These are phyloP conservation scores for Megalops atlanticus DNA, from an alignment of 2,113 vertebrate genomes.

Conservation along the genomic window DNA sequence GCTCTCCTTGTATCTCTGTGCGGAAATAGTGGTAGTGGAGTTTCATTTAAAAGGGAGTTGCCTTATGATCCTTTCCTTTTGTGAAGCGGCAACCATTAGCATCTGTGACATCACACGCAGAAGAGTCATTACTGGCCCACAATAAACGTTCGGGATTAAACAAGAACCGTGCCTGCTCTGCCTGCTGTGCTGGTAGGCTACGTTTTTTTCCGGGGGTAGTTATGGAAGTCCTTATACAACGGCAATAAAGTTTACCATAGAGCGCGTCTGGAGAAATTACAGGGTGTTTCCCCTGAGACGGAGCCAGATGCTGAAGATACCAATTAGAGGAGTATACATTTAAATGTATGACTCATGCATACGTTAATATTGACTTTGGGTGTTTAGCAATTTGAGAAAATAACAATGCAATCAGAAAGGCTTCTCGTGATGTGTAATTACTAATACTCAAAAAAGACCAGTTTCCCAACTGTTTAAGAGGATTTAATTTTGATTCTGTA, in stretches of 20 bases:
- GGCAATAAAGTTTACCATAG: constrained; percentile 53
- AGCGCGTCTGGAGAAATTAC: constrained; percentile 41
- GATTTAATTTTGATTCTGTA: background rate
- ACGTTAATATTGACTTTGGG: constrained; percentile 51
- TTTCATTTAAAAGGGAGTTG: constrained; percentile 29
- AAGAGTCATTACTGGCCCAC: background rate
- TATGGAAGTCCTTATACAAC: constrained; percentile 42
- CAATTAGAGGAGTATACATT: constrained; percentile 62
- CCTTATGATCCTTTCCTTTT: background rate
- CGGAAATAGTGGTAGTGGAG: background rate
- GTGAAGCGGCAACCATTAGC: background rate
- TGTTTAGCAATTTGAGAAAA: constrained; percentile 56
- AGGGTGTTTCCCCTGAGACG: constrained; percentile 54
- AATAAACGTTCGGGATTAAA: background rate
- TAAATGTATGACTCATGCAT: constrained; percentile 58
- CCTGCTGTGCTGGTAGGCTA: background rate
- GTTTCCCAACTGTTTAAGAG: background rate
- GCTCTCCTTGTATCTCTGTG: background rate
- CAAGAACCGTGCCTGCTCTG: background rate
- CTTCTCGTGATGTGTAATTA: constrained; percentile 14
- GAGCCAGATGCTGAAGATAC: constrained; percentile 39
- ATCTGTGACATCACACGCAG: constrained; percentile 7
- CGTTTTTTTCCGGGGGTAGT: constrained; percentile 18
- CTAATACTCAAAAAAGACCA: background rate
- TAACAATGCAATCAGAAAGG: constrained; percentile 40